These are phyloP conservation scores for Teleogryllus occipitalis DNA, from an alignment of 1,140 invertebrate species.

Conservation along the genomic window DNA sequence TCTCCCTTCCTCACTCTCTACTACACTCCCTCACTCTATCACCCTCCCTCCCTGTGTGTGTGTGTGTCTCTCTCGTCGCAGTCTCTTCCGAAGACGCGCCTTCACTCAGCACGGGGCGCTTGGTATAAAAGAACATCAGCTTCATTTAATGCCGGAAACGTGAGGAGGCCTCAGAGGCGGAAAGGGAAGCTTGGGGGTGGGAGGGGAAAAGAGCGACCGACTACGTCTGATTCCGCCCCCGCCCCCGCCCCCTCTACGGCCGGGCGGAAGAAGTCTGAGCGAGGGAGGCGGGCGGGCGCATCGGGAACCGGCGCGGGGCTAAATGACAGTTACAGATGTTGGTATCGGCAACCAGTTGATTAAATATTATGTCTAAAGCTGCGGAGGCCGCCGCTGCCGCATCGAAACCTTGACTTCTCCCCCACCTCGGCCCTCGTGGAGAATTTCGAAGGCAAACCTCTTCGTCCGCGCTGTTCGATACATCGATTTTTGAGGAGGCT, in stretches of 20 bases:
- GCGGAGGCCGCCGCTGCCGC: neutral
- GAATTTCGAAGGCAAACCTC: neutral
- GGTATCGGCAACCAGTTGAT: neutral
- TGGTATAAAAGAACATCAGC: neutral
- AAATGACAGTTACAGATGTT: constrained; percentile 5
- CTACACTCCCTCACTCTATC: neutral
- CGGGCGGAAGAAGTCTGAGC: neutral
- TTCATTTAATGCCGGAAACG: constrained; percentile 4
- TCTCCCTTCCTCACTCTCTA: too few species aligned
- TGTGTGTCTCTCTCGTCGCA: too few species aligned
- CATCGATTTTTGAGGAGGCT: neutral
- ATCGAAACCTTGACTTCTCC: neutral
- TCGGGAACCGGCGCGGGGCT: neutral
- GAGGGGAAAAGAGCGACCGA: neutral
- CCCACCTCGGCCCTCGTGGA: neutral
- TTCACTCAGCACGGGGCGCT: neutral
- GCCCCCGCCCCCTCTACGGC: neutral
- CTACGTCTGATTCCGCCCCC: neutral
- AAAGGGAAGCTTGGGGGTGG: neutral
- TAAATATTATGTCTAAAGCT: neutral
- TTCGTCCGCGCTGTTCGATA: neutral
- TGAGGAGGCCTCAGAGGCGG: neutral
- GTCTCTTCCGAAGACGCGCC: neutral
- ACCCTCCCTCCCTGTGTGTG: too few species aligned
- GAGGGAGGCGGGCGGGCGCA: neutral